Evolutionary conservation across 2,113 vertebrate species (phyloP), one percentile per base, ranked within the genome.

Genomic region (Eretmochelys imbricata): DNA sequence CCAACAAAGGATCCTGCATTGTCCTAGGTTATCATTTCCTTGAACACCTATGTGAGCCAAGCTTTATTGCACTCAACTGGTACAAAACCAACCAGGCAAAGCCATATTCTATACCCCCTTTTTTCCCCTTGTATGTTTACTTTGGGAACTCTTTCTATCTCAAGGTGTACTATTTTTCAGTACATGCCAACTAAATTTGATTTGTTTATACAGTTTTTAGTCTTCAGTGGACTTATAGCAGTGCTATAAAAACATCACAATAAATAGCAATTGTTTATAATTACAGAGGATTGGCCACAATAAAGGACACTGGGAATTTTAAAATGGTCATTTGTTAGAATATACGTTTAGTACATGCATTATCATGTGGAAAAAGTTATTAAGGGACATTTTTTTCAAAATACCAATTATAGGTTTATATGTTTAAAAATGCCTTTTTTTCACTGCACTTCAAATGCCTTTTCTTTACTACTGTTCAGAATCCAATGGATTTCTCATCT

Each of bases 401-500:
- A 7, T 49, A 87, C 31, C 19, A 59, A 84, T 95, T 82, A 79
- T 35, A 82, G 27, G 42, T 89, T 48, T 93, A 86, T 62, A 84
- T 72, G 49, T 91, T 92, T 93, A 13, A 88, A 87, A 80, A 1
- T 20, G 10, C 27, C n/a, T 6, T 53, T 91, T 91, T 54, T 87
- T 78, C 35, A 0, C 87, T 95, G 90, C 83, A 8, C 5, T 88
- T 90, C 87, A 94, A 90, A 87, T 90, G 93, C 85, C 51, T 84
- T 86, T 88, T n/a, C 80, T 85, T 80, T 80, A 88, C 80, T 75
- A 79, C 82, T 51, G 22, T 69, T 87, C 89, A 89, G 91, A 95
- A 93, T 80, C 50, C 85, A 91, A 92, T 91, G 96, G 85, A 96
- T 92, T 94, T 89, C 89, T 92, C 94, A 93, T 90, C 76, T 59